Base-by-base conservation (phyloP, 2,888 invertebrate species). In the Plagodis pulveraria region DNA sequence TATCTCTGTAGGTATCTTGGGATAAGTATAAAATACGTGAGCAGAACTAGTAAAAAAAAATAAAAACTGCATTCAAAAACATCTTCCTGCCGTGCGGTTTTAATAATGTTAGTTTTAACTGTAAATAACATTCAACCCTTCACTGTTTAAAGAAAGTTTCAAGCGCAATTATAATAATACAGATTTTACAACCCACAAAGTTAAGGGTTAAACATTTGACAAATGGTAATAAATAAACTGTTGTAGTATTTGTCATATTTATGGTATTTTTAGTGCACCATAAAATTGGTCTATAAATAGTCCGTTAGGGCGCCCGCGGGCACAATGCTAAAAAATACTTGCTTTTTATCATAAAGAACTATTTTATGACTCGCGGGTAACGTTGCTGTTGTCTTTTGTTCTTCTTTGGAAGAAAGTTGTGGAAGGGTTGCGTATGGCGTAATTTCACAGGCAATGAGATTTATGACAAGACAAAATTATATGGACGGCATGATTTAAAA, bases 291-390 rank as follows among this genome's bases (percentile, higher is more conserved):
- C 38, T 47, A 48, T 58, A 56, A 49, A 61, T 34, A 45, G 42
- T 54, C 49, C 52, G 56, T 55, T 58, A 59, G 50, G 63, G 55
- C 52, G 48, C 61, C 62, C 53, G 52, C 56, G 69, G 69, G 66
- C 5, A 72, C 71, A 71, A 66, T 66, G 63, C 57, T 53, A 56
- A 62, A n/a, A 63, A 61, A 62, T 57, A 11, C 43, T 54, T 36
- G 59, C 65, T 63, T 56, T 63, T 66, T 41, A 46, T 38, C 34
- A 49, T 34, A 55, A 59, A 33, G 34, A 10, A 22, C 33, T 9
- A 40, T 41, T 59, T 59, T 59, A 55, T 48, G 55, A 52, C 6
- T 22, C 22, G 50, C 47, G 38, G 50, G 48, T 7, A 40, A 42
- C 8, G 40, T 55, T 47, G 42, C 46, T 50, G 36, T 54, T 58